phyloP scores from a whole-genome alignment of 2,888 invertebrate genomes.

The Andricus curvator region DNA sequence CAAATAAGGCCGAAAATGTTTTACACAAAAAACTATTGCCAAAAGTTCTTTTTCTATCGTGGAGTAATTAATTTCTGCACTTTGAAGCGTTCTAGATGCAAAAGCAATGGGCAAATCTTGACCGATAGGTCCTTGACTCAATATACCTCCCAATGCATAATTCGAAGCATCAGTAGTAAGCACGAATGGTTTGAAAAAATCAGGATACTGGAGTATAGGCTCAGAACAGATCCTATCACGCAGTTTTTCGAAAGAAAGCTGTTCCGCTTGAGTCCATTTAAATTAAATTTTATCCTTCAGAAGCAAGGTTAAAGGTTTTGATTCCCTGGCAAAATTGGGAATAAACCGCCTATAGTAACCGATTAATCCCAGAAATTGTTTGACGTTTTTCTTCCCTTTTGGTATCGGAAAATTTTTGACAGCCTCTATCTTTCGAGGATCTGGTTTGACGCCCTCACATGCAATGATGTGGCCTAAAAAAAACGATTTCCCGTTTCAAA shows the following conservation, averaged over 20 bases:
- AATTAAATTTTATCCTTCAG: slow-evolving; percentile 54
- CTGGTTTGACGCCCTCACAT: no score
- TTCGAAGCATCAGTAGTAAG: slow-evolving; percentile 46
- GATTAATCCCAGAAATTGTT: no score
- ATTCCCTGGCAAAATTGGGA: no score
- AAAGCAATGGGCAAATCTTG: slow-evolving; percentile 41
- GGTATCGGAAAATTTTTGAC: no score
- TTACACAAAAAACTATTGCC: slow-evolving; percentile 36
- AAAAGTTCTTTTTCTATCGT: slow-evolving; percentile 36
- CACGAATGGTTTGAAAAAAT: background rate
- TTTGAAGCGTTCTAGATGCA: slow-evolving; percentile 23
- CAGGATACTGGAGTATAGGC: background rate
- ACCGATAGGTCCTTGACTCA: slow-evolving; percentile 29
- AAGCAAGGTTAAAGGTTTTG: slow-evolving; percentile 1
- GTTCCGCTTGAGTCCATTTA: slow-evolving; percentile 49
- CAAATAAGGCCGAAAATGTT: slow-evolving; percentile 39
- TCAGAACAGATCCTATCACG: slow-evolving; percentile 22
- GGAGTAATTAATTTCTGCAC: slow-evolving; percentile 32
- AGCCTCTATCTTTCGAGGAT: no score
- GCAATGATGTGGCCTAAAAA: no score
- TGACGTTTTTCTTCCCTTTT: no score
- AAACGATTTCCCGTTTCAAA: no score
- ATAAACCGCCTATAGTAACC: no score
- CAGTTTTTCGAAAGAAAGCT: background rate
- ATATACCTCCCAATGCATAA: slow-evolving; percentile 31